Evolutionary conservation across 2,797 vertebrate species (phyloP).

Genomic region (Microchirus variegatus): DNA sequence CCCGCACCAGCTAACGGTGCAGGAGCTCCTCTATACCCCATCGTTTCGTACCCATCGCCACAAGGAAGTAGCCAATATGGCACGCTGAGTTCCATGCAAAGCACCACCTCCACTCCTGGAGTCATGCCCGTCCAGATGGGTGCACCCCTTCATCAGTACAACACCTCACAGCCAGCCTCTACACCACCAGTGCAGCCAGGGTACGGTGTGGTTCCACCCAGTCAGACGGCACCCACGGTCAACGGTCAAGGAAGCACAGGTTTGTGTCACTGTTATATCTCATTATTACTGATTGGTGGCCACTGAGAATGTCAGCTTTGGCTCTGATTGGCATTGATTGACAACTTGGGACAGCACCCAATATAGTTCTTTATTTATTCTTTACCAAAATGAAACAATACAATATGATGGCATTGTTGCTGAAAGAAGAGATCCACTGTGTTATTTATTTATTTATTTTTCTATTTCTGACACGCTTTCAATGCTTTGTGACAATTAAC

Average conservation of each 20-base stretch:
- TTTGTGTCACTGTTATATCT: constrained; percentile 62
- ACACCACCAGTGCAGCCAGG: constrained; percentile 69
- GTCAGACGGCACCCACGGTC: constrained; percentile 64
- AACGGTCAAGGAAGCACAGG: constrained; percentile 84
- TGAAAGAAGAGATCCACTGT: too few relatives aligned
- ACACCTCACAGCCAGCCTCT: constrained; percentile 41
- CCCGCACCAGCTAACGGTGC: constrained; percentile 60
- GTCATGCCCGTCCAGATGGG: constrained; percentile 76
- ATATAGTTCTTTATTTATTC: too few relatives aligned
- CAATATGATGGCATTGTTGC: too few relatives aligned
- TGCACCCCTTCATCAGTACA: constrained; percentile 79
- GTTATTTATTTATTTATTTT: too few relatives aligned
- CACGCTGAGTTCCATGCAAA: constrained; percentile 82
- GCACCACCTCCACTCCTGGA: constrained; percentile 45
- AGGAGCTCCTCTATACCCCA: constrained; percentile 80
- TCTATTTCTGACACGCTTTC: too few relatives aligned
- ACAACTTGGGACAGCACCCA: too few relatives aligned
- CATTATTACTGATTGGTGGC: too few relatives aligned
- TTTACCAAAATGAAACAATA: too few relatives aligned
- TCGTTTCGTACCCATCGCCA: constrained; percentile 83
- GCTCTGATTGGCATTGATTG: too few relatives aligned
- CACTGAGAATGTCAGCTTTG: too few relatives aligned
- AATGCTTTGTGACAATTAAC: too few relatives aligned
- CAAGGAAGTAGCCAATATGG: constrained; percentile 84
- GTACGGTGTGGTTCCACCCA: constrained; percentile 59